Percentiles rank a stretch among this genome's conserved stretches.
phyloP scores from a whole-genome alignment of 2,113 vertebrate genomes.

The Papio anubis region DNA sequence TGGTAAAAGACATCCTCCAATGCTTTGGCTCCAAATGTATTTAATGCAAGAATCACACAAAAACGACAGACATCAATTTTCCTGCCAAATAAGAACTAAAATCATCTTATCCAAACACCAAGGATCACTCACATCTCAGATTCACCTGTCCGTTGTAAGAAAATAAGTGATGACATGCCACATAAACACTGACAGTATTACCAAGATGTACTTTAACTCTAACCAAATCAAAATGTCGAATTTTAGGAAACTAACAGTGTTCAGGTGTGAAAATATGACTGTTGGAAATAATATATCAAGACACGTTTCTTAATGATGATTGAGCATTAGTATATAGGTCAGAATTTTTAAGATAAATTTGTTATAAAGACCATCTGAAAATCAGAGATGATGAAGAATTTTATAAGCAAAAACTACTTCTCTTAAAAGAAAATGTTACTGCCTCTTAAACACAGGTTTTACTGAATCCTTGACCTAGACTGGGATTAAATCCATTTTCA shows the following conservation, averaged over 20 bases:
- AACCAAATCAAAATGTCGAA: constrained; percentile 36
- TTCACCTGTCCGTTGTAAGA: neutral
- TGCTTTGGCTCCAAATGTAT: constrained; percentile 10
- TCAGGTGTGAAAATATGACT: neutral
- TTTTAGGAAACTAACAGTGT: constrained; percentile 38
- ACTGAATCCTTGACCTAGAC: neutral
- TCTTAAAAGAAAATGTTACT: neutral
- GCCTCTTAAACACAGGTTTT: neutral
- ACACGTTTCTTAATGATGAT: constrained; percentile 1
- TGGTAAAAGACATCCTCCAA: neutral
- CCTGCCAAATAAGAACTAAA: neutral
- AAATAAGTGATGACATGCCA: neutral
- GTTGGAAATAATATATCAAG: constrained; percentile 13
- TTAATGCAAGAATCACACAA: constrained; percentile 2
- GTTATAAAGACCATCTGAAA: constrained; percentile 7
- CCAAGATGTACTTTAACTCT: constrained; percentile 12
- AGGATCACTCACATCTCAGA: constrained; percentile 25
- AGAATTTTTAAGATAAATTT: constrained; percentile 24
- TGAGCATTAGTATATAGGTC: neutral
- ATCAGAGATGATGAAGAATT: neutral
- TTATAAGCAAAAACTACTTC: neutral
- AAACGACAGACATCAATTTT: neutral
- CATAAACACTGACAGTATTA: neutral
- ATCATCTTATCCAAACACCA: neutral
- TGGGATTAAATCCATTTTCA: constrained; percentile 30